phyloP scores from a whole-genome alignment of 2,113 vertebrate species.

The Suricata suricatta region DNA sequence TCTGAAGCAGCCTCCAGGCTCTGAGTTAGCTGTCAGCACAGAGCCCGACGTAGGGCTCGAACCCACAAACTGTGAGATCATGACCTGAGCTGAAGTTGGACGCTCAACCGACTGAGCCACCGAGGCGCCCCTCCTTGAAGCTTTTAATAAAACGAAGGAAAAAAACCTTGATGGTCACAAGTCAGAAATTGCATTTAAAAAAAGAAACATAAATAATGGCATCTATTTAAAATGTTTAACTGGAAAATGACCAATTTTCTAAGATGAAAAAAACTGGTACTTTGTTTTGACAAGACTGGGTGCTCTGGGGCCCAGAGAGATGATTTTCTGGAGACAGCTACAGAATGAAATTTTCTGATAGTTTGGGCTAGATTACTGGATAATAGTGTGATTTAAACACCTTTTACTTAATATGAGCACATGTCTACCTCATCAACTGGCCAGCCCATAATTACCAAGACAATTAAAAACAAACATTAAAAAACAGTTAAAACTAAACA shows the following conservation, averaged over 20 bases:
- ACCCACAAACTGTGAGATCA: too few species aligned
- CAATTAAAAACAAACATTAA: neutral
- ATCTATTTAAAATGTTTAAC: constrained; percentile 6
- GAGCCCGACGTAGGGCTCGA: too few species aligned
- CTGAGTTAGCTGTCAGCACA: too few species aligned
- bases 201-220: neutral
- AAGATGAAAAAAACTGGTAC: neutral
- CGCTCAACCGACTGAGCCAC: too few species aligned
- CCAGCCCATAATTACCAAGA: neutral
- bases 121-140: neutral
- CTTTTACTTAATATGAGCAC: neutral
- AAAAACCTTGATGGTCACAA: neutral
- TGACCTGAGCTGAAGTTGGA: too few species aligned
- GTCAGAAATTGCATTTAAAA: constrained; percentile 38
- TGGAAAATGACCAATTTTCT: neutral
- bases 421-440: neutral
- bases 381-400: neutral
- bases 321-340: neutral
- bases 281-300: constrained; percentile 7
- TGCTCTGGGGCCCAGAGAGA: neutral
- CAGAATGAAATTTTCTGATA: neutral
- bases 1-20: too few species aligned
- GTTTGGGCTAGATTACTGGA: neutral
- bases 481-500: constrained; percentile 28
- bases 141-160: neutral